These are phyloP conservation scores for Drosophila meridiana DNA, from an alignment of 2,888 invertebrate genomes.

Conservation along the genomic window DNA sequence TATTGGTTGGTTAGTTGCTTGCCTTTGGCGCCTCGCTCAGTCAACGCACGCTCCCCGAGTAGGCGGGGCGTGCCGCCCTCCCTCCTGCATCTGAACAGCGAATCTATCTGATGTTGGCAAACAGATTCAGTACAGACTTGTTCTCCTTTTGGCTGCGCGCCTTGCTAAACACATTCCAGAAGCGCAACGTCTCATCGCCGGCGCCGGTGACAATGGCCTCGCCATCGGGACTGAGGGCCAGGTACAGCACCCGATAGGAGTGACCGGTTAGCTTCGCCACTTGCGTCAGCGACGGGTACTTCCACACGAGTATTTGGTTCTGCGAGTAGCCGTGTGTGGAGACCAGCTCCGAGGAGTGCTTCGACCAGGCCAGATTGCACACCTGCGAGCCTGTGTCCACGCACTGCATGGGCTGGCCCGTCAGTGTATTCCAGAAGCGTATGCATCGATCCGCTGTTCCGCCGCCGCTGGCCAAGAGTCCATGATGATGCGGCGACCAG, in stretches of 20 bases:
- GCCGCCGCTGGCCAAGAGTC: constrained; percentile 97
- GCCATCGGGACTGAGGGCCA: constrained; percentile 98
- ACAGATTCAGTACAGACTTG: constrained; percentile 96
- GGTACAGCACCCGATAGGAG: constrained; percentile 96
- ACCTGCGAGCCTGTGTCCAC: constrained; percentile 99
- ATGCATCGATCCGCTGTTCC: constrained; percentile 99
- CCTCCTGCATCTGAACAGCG: background rate
- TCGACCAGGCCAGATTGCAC: constrained; percentile 99
- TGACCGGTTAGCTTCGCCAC: constrained; percentile 99
- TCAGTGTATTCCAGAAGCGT: constrained; percentile 99
- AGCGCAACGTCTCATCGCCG: constrained; percentile 98
- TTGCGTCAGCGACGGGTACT: constrained; percentile 98
- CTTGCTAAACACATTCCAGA: constrained; percentile 99
- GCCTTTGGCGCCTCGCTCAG: constrained; percentile 74
- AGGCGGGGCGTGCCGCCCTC: constrained; percentile 5
- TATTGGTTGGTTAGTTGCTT: constrained; percentile 45
- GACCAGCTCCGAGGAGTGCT: constrained; percentile 98
- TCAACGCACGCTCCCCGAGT: constrained; percentile 32
- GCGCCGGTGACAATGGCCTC: constrained; percentile 99
- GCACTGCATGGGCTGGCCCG: constrained; percentile 98
- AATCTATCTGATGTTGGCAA: constrained; percentile 92
- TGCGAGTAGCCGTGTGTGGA: constrained; percentile 99
- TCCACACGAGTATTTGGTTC: constrained; percentile 99
- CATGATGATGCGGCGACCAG: constrained; percentile 99
- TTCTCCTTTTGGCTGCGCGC: constrained; percentile 97